Base-by-base conservation (phyloP, 2,888 invertebrate species). In the Caenorhabditis sinica region DNA sequence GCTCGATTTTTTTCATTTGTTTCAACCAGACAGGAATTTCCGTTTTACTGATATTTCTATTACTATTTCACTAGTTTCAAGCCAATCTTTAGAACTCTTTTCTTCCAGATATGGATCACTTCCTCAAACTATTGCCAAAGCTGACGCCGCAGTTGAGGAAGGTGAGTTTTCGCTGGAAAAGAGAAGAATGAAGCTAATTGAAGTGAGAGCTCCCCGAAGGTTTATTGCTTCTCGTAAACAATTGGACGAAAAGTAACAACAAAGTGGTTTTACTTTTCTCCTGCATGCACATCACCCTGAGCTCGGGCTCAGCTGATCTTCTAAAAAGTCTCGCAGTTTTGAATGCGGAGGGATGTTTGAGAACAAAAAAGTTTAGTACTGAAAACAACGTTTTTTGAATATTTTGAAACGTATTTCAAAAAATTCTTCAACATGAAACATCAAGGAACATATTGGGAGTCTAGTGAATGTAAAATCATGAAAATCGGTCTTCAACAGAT, bases 71-170 rank as follows among this genome's bases (percentile, higher is more conserved):
- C 30, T 17, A 49, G 6, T 33, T 23, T 49, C n/a, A n/a, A 43
- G 61, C 20, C 11, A n/a, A 45, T 28, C 49, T 28, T 65, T n/a
- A 33, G 0, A 58, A n/a, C n/a, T n/a, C n/a, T n/a, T 66, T 36
- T 68, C 13, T 45, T 45, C 8, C 36, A 23, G 13, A n/a, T 9
- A 85, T 85, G 84, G 84, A 85, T 73, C 81, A 85, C 51, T 85
- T 85, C 49, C 40, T 85, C 17, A 81, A 81, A 58, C 33, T 85
- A 51, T 43, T 85, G 25, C 84, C 84, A 17, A 85, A 85, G 51
- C 30, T 85, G 23, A 81, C 76, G 28, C 60, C 71, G 1, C 81
- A 85, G 28, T 49, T 85, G 53, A 76, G 81, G 73, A 85, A 85
- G 73, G 84, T 85, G 11, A 51, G 76, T n/a, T n/a, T n/a, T n/a